Conservation (phyloP, 2,797 vertebrate species). For the Prionace glauca region DNA sequence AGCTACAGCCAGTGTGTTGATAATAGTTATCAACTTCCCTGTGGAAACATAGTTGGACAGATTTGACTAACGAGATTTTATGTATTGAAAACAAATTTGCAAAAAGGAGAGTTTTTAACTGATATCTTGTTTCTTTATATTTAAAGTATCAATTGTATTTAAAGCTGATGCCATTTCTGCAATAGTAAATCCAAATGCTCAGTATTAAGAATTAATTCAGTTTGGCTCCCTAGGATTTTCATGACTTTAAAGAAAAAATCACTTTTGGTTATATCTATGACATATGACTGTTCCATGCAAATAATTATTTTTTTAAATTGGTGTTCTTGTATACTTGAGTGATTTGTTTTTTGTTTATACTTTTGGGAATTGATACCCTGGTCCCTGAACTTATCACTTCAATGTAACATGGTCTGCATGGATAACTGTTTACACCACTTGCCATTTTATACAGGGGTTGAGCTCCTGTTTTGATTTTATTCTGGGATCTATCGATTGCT, state of each 20-base stretch:
- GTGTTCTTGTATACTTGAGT: background rate
- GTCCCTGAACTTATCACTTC: background rate
- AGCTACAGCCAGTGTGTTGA: background rate
- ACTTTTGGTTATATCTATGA: too few species aligned
- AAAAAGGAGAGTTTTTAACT: background rate
- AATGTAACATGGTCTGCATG: background rate
- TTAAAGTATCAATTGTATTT: background rate
- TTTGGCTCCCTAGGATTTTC: background rate
- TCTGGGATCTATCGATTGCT: background rate
- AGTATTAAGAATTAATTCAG: conserved; percentile 11
- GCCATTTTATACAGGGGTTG: background rate
- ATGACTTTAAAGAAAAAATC: background rate
- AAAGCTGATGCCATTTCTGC: background rate
- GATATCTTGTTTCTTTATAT: background rate
- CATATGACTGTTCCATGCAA: background rate
- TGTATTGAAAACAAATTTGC: background rate
- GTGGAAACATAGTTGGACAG: background rate
- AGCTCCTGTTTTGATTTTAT: background rate
- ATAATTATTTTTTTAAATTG: background rate
- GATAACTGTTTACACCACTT: background rate
- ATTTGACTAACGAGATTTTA: background rate
- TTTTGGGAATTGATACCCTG: background rate
- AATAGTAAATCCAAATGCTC: conserved; percentile 2
- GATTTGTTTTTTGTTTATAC: background rate
- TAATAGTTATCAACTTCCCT: background rate